These are phyloP conservation scores for Parazoanthus darwini DNA, from an alignment of 92 coral and sea anemone species.

Conservation along the genomic window DNA sequence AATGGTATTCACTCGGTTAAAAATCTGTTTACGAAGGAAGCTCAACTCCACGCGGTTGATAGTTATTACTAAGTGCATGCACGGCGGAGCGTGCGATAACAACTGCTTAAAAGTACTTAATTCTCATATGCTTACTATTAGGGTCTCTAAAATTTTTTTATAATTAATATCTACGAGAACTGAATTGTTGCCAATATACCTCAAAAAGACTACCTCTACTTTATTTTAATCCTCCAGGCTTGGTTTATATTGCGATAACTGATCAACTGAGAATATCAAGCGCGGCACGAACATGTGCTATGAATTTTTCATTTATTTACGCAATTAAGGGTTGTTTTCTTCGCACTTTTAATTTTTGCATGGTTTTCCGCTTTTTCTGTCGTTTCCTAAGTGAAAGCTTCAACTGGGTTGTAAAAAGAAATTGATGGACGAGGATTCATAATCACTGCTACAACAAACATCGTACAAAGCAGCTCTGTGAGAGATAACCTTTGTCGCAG, in stretches of 20 bases:
- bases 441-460: neutral
- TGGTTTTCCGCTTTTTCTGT: neutral
- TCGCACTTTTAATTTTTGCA: neutral
- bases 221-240: too few relatives aligned
- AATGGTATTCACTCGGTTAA: neutral
- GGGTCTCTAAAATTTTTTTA: neutral
- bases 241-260: too few relatives aligned
- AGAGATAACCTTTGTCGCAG: neutral
- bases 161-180: neutral
- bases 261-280: too few relatives aligned
- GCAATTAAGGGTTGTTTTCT: neutral
- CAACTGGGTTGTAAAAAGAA: neutral
- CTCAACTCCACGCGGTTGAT: neutral
- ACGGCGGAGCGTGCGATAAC: neutral
- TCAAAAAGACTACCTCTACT: neutral
- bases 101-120: neutral
- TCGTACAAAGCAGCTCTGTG: too few relatives aligned
- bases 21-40: neutral
- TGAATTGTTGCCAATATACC: neutral
- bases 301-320: too few relatives aligned
- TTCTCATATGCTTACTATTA: too few relatives aligned
- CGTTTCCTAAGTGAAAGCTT: neutral
- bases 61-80: neutral
- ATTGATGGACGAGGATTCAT: neutral
- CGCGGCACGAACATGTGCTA: neutral